These are phyloP conservation scores for Heterodera filipjevi DNA, from an alignment of 2,888 invertebrate genomes.

Conservation along the genomic window DNA sequence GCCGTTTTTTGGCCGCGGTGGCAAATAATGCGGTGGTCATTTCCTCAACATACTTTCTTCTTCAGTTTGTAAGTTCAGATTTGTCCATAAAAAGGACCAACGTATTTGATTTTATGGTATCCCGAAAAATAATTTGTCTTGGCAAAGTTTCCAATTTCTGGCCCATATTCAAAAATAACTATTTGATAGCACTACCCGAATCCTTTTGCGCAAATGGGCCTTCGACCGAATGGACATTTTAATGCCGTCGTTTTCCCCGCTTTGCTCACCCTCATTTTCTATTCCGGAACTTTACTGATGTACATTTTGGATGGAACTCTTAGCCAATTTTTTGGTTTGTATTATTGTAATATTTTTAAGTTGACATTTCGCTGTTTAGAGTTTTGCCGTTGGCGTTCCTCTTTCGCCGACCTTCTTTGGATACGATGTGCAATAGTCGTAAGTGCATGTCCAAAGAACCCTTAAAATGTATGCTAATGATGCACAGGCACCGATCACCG, in stretches of 20 bases:
- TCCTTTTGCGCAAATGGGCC: constrained; percentile 49
- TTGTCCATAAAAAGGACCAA: too few species aligned
- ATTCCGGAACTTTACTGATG: constrained; percentile 52
- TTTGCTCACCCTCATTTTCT: constrained; percentile 47
- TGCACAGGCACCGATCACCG: constrained; percentile 57
- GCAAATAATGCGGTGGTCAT: constrained; percentile 42
- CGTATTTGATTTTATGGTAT: background rate
- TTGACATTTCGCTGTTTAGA: background rate
- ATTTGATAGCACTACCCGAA: constrained; percentile 28
- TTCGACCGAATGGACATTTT: constrained; percentile 40
- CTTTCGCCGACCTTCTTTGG: constrained; percentile 47
- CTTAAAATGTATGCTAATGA: constrained; percentile 3
- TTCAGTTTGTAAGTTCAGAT: constrained; percentile 37
- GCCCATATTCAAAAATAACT: too few species aligned
- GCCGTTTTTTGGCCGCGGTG: constrained; percentile 45
- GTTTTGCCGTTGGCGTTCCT: constrained; percentile 40
- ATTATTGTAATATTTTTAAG: background rate
- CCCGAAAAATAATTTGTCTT: too few species aligned
- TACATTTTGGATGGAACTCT: constrained; percentile 49
- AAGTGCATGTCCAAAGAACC: background rate
- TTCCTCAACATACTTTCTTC: constrained; percentile 36
- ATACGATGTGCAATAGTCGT: constrained; percentile 51
- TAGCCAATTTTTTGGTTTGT: constrained; percentile 45
- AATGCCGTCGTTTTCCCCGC: constrained; percentile 43
- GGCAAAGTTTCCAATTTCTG: too few species aligned